These are phyloP conservation scores for Tetragonisca angustula DNA, from an alignment of 2,888 invertebrate species.

Conservation along the genomic window DNA sequence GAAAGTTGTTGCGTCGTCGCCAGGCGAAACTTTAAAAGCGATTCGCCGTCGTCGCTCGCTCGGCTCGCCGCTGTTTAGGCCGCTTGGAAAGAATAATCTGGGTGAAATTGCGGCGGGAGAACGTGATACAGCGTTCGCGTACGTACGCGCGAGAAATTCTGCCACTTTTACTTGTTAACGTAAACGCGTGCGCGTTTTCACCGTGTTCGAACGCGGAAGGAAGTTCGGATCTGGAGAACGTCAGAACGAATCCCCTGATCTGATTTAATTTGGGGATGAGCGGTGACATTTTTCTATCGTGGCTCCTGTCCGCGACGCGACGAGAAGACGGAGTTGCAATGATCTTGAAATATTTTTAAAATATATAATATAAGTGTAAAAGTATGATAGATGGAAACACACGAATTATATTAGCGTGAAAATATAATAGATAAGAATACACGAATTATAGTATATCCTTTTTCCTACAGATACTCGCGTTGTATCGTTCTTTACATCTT, in stretches of 20 bases:
- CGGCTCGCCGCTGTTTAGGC: neutral
- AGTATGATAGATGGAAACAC: no score
- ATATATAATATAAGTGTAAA: no score
- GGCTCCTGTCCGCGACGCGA: no score
- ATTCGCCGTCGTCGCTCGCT: slow-evolving; percentile 4
- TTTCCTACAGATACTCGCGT: no score
- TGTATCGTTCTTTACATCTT: no score
- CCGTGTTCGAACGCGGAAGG: neutral
- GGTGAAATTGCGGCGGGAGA: slow-evolving; percentile 28
- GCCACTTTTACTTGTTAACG: slow-evolving; percentile 2
- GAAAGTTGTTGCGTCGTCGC: slow-evolving; percentile 56
- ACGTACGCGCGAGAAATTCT: slow-evolving; percentile 1
- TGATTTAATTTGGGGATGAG: no score
- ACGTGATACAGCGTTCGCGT: neutral
- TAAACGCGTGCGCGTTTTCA: neutral
- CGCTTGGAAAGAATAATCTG: slow-evolving; percentile 4
- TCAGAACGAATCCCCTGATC: neutral
- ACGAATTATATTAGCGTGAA: no score
- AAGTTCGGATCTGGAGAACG: neutral
- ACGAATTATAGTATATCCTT: no score
- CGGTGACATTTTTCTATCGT: no score
- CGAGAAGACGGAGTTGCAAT: no score
- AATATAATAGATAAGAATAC: no score
- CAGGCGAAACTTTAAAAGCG: slow-evolving; percentile 41
- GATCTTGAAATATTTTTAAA: no score